Conservation (phyloP, 2,797 vertebrate genomes). For the Diplodus sargus region DNA sequence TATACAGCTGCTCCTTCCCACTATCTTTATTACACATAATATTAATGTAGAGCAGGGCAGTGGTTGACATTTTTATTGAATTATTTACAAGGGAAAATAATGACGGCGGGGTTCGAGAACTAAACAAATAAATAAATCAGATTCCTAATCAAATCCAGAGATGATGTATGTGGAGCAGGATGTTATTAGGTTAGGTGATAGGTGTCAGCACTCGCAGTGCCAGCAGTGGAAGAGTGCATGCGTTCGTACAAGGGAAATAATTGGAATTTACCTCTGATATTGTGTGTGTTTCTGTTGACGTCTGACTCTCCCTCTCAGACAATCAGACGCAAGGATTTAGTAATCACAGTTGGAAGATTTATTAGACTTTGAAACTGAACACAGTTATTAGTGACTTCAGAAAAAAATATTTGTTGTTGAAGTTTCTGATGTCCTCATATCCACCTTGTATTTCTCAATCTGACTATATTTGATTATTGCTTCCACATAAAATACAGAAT, state of each 20-base stretch:
- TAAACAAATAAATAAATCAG: conserved; percentile 88
- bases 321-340: conserved; percentile 26
- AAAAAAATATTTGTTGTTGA: background rate
- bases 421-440: background rate
- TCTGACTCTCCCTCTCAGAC: conserved; percentile 35
- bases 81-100: conserved; percentile 87
- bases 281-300: conserved; percentile 28
- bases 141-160: conserved; percentile 82
- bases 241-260: conserved; percentile 49
- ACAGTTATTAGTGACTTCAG: background rate
- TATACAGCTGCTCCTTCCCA: conserved; percentile 66
- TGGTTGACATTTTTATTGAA: conserved; percentile 85
- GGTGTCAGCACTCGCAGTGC: conserved; percentile 74
- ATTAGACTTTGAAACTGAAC: conserved; percentile 28
- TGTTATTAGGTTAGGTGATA: conserved; percentile 81
- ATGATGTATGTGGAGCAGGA: conserved; percentile 78
- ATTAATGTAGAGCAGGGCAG: conserved; percentile 76
- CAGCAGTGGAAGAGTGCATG: conserved; percentile 56
- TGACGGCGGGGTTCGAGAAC: conserved; percentile 76
- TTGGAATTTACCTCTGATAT: conserved; percentile 39
- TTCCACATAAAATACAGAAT: background rate
- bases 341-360: conserved; percentile 31
- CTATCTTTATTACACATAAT: conserved; percentile 81
- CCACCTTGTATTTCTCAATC: conserved; percentile 7
- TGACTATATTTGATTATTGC: background rate